Evolutionary conservation across 2,797 vertebrate genomes (phyloP).

Genomic region (Anguilla pacifica): DNA sequence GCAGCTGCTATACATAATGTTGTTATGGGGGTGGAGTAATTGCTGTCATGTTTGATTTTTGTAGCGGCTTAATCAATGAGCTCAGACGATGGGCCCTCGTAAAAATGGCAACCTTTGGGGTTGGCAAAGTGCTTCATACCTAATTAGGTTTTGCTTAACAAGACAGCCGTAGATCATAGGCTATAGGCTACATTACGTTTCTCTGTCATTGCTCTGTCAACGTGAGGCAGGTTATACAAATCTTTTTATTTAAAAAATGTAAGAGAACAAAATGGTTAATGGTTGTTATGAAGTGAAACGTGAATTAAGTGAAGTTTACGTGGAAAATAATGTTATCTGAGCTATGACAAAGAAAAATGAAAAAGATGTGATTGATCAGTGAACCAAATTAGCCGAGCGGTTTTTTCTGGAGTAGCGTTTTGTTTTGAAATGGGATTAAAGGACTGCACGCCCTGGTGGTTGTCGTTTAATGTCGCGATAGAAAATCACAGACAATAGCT

Average conservation of each 20-base stretch:
- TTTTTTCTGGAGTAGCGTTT: not conserved
- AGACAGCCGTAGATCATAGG: not conserved
- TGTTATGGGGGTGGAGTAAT: not conserved
- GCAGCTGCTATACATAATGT: not conserved
- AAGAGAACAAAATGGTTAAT: not conserved
- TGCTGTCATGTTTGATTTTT: conserved; percentile 18
- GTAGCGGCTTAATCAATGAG: not conserved
- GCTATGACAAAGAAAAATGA: not conserved
- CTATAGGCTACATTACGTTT: not conserved
- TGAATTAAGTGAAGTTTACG: not conserved
- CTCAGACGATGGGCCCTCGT: not conserved
- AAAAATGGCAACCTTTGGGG: not conserved
- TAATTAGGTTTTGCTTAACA: not conserved
- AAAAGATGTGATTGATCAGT: not conserved
- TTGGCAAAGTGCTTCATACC: not conserved
- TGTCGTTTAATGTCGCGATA: not conserved
- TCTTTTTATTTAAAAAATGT: no score
- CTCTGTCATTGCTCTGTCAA: not conserved
- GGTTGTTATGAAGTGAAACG: not conserved
- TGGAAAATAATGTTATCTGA: not conserved
- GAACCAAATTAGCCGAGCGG: not conserved
- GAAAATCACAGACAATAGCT: not conserved
- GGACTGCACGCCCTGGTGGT: not conserved
- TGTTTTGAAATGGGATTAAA: conserved; percentile 20
- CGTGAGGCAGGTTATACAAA: not conserved